Conservation (phyloP, 2,113 vertebrate species). For the Ctenomys sociabilis region DNA sequence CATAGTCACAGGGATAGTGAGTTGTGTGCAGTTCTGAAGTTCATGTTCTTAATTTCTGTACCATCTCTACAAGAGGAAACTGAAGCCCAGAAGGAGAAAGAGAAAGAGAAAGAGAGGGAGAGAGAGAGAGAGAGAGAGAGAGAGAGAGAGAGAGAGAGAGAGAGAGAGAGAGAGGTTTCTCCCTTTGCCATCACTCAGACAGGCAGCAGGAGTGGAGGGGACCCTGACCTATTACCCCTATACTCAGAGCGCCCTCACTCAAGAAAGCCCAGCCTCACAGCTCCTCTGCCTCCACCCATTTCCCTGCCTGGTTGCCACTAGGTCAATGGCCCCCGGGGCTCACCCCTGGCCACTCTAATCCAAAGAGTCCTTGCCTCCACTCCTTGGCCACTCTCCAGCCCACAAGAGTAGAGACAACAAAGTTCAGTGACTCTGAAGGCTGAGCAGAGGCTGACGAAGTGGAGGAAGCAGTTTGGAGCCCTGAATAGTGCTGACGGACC, state of each 20-base stretch:
- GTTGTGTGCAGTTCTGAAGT: not conserved
- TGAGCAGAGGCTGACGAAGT: slow-evolving; percentile 3
- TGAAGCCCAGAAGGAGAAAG: not conserved
- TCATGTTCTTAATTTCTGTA: not conserved
- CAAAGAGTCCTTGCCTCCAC: slow-evolving; percentile 66
- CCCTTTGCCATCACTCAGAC: not conserved
- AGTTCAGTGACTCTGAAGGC: slow-evolving; percentile 33
- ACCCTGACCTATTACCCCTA: not conserved
- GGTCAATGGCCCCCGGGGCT: slow-evolving; percentile 11
- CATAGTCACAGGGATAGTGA: not conserved
- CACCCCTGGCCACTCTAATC: slow-evolving; percentile 1
- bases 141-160: not conserved
- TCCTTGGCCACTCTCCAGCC: slow-evolving; percentile 73
- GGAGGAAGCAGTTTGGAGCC: slow-evolving; percentile 19
- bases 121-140: not conserved
- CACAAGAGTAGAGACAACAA: not conserved
- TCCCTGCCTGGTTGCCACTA: not conserved
- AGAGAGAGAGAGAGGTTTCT: not conserved
- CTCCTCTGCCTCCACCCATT: not conserved
- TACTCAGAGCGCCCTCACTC: not conserved
- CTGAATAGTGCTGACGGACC: not conserved
- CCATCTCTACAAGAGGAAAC: not conserved
- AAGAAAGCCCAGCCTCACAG: not conserved
- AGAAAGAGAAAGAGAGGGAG: not conserved
- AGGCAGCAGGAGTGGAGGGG: not conserved